phyloP scores from a whole-genome alignment of 2,113 vertebrate species.

The Clinocottus analis region DNA sequence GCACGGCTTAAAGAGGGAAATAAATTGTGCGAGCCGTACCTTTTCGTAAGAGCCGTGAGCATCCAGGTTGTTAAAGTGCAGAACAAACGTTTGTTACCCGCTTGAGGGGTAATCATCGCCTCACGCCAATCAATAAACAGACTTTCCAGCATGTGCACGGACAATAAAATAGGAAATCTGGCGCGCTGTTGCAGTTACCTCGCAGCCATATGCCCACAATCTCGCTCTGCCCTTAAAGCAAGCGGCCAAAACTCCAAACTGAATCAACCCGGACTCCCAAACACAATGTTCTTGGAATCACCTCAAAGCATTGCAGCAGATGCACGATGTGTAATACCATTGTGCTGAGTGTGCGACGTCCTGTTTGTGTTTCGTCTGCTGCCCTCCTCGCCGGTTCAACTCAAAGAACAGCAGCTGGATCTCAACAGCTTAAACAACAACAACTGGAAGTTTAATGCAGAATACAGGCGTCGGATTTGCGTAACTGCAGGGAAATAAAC shows the following conservation, averaged over 20 bases:
- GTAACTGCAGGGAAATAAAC: conserved; percentile 17
- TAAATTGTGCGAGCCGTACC: no score
- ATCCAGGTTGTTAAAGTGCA: background rate
- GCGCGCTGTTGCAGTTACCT: conserved; percentile 4
- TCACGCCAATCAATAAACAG: background rate
- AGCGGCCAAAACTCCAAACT: conserved; percentile 15
- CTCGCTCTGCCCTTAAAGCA: conserved; percentile 28
- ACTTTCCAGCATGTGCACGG: background rate
- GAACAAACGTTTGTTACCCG: background rate
- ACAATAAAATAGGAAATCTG: conserved; percentile 40
- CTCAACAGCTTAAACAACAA: background rate
- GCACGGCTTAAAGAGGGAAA: no score
- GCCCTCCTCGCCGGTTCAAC: background rate
- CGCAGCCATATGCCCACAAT: background rate
- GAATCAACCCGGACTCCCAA: conserved; percentile 31
- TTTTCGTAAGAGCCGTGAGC: background rate
- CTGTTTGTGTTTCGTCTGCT: conserved; percentile 42
- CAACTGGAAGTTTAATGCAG: background rate
- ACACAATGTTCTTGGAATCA: conserved; percentile 51
- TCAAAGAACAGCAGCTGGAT: conserved; percentile 29
- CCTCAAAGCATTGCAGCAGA: conserved; percentile 50
- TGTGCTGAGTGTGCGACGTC: conserved; percentile 29
- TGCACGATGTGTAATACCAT: conserved; percentile 51
- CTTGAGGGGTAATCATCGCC: background rate
- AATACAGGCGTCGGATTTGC: background rate